A percentile compares a stretch with the other conserved stretches of the same genome.
phyloP scores from a whole-genome alignment of 2,888 invertebrate species.

The Phlogophora meticulosa region DNA sequence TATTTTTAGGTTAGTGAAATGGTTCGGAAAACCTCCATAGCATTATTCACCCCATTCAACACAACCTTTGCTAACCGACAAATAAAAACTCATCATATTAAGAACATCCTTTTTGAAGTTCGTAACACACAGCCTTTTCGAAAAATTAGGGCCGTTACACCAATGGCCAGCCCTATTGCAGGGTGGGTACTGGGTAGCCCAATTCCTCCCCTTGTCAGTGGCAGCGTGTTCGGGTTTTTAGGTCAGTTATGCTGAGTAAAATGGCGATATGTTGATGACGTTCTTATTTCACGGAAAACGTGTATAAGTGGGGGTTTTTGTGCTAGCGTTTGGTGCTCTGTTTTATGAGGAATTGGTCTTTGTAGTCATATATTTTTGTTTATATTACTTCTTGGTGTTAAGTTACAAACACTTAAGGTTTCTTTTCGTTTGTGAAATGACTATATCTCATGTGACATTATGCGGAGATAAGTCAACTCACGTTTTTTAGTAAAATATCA shows the following conservation, averaged over 20 bases:
- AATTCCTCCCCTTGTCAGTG: constrained; percentile 56
- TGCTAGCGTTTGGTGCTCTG: constrained; percentile 25
- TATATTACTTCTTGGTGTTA: background rate
- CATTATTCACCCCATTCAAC: constrained; percentile 20
- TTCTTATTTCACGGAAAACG: constrained; percentile 58
- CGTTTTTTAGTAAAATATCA: too few species aligned
- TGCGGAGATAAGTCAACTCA: too few species aligned
- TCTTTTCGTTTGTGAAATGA: background rate
- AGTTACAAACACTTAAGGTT: background rate
- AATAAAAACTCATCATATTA: constrained; percentile 32
- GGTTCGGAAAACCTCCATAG: background rate
- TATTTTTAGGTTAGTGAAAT: constrained; percentile 3
- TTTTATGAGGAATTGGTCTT: constrained; percentile 9
- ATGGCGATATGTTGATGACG: constrained; percentile 68
- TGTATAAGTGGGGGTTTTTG: constrained; percentile 45
- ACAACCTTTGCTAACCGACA: constrained; percentile 9
- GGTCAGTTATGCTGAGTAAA: constrained; percentile 73
- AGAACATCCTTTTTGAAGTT: constrained; percentile 27
- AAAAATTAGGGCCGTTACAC: constrained; percentile 23
- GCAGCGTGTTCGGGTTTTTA: constrained; percentile 72
- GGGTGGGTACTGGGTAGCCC: constrained; percentile 47
- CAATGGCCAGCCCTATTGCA: constrained; percentile 20
- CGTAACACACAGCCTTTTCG: constrained; percentile 17
- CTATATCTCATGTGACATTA: too few species aligned
- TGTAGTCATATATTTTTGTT: constrained; percentile 5